Evolutionary conservation across 1,140 invertebrate genomes (phyloP), one percentile per base, ranked within the genome.

Genomic region (Battus philenor): DNA sequence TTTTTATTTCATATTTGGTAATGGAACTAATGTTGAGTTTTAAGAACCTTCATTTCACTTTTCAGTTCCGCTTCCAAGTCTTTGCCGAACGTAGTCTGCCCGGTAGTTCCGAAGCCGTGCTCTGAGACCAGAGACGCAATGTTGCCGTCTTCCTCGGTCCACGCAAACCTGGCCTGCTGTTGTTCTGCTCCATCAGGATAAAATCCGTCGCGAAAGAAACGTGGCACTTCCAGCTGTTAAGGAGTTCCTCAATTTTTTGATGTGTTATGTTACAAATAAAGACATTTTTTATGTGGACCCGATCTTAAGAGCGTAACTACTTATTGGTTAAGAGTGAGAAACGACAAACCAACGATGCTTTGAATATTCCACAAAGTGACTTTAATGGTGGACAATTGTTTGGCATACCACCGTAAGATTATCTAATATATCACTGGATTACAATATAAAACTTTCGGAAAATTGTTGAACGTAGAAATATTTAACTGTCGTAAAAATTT

Each of bases 121-220:
- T 78, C 74, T 24, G 77, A 84, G 29, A 81, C 66, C 20, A 81
- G 54, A 0, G 69, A 54, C 0, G 71, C 79, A 12, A 83, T 77
- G 26, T 75, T 78, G 5, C 74, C 79, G 32, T 83, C 79, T 20
- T 80, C 79, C 13, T 81, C 79, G 0, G 77, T 78, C 79, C 79
- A 83, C 0, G 75, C 71, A 45, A 83, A 82, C 29, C 65, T 60
- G 1, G 74, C 67, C 38, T 71, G 72, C 49, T 60, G 58, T 27
- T 47, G 67, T 32, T 82, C 73, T 33, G 67, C 41, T 18, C 54
- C 55, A 10, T 82, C 72, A 4, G 63, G 47, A 46, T 65, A 77
- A 45, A 71, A 72, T 7, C 71, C 61, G 22, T 80, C 76, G 2
- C 74, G 74, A 43, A 78, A 72, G 1, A 70, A 62, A 7, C 72